Evolutionary conservation across 2,797 vertebrate genomes (phyloP).

Genomic region (Phrynocephalus vlangalii): DNA sequence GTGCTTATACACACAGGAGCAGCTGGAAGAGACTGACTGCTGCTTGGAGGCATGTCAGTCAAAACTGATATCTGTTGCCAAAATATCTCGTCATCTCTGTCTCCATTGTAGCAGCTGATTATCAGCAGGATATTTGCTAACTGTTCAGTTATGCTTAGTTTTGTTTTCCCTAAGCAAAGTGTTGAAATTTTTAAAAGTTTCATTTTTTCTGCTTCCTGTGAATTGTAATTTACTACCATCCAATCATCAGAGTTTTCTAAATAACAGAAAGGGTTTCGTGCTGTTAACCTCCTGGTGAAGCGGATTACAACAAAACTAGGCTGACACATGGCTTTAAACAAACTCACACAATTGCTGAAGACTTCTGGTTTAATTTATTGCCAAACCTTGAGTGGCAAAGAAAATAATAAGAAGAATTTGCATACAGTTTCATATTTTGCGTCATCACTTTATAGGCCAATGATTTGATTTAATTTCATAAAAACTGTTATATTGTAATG

Average conservation of each 20-base stretch:
- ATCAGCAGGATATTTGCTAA: conserved; percentile 11
- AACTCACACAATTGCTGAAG: background rate
- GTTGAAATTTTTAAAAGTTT: conserved; percentile 1
- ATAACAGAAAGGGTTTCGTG: background rate
- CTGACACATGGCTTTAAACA: background rate
- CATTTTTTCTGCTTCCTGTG: background rate
- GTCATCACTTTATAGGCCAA: background rate
- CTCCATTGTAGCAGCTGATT: conserved; percentile 12
- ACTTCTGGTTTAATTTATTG: background rate
- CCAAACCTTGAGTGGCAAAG: background rate
- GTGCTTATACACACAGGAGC: background rate
- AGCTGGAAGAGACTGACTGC: background rate
- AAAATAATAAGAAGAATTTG: background rate
- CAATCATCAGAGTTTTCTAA: conserved; percentile 4
- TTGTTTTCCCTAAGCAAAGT: background rate
- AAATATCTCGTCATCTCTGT: background rate
- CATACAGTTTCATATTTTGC: background rate
- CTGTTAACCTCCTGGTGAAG: background rate
- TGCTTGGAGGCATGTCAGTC: conserved; percentile 29
- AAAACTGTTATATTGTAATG: background rate
- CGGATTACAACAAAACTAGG: background rate
- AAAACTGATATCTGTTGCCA: conserved; percentile 1
- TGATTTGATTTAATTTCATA: background rate
- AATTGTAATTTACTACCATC: conserved; percentile 5
- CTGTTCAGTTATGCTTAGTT: background rate